A percentile compares a stretch with the other conserved stretches of the same genome.
Conservation (phyloP, 2,113 vertebrate genomes). For the Otolemur garnettii region DNA sequence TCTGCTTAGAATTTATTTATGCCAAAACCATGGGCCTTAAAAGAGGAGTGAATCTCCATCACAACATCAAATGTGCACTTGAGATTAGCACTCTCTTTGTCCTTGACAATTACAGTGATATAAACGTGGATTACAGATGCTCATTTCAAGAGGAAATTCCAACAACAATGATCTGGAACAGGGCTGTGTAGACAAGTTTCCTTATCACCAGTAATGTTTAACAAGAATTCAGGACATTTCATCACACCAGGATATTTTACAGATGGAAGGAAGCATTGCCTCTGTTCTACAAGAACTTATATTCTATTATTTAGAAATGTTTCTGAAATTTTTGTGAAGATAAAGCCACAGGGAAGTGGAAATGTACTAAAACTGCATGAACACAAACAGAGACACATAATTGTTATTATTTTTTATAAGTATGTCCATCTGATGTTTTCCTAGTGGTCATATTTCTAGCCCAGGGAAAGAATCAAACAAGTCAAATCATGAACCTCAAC, state of each 20-base stretch:
- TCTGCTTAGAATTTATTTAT: constrained; percentile 13
- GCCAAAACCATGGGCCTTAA: not conserved
- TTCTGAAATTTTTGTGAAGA: constrained; percentile 73
- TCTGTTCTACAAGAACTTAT: constrained; percentile 59
- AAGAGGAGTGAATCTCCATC: not conserved
- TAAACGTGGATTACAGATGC: not conserved
- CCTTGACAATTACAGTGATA: not conserved
- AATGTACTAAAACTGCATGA: constrained; percentile 36
- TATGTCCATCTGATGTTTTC: not conserved
- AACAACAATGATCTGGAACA: not conserved
- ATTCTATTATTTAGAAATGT: constrained; percentile 79
- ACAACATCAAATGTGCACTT: not conserved
- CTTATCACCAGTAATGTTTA: constrained; percentile 63
- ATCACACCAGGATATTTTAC: constrained; percentile 61
- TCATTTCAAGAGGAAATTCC: constrained; percentile 45
- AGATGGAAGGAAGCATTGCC: constrained; percentile 55
- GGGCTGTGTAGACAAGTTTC: not conserved
- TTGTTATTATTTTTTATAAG: not conserved
- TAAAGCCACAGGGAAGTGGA: constrained; percentile 64
- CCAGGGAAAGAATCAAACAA: not conserved
- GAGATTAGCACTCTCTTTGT: not conserved
- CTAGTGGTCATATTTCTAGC: not conserved
- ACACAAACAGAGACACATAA: not conserved
- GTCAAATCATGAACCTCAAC: not conserved
- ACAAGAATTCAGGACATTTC: constrained; percentile 54